Base-by-base conservation (phyloP, 2,113 vertebrate species). In the Cranoglanis bouderius region DNA sequence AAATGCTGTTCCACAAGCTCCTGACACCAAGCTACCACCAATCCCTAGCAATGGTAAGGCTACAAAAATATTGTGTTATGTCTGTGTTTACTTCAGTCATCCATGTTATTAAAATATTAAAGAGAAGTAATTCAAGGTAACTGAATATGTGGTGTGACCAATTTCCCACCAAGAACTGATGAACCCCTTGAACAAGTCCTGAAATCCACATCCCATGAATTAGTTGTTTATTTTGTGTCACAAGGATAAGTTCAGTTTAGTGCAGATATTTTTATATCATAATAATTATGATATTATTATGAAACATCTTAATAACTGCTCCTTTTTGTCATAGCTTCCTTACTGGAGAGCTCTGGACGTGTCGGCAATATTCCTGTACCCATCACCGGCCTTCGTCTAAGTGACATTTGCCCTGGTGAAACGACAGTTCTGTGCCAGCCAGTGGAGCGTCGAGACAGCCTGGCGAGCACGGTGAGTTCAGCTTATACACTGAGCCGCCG, bases 401-500 rank as follows among this genome's bases (percentile, higher is more conserved):
- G 95, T 3, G 96, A 97, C 88, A 94, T 97, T 87, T 95, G 95
- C 3, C 96, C 95, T 8, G 93, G 94, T 0, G 95, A 98, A 85
- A 94, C 95, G 78, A 97, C 96, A 63, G 90, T 97, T 92, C 87
- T 97, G 89, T 97, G 95, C 92, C 93, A 95, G 91, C 94, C 96
- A 85, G 92, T 91, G 0, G 95, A 95, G 91, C 95, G 97, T 63
- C 95, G 97, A 10, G 97, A 98, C 94, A 98, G 98, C 95, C 96
- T 93, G 84, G 93, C 96, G 57, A 99, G 98, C 93, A 97, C 96
- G 63, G 93, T 96, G 89, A 98, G 97, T 94, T 99, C 97, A 0
- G 96, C 96, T 67, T 97, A 97, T 95, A 97, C 96, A 38, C 87
- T 95, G 92, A 98, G 98, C 93, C 97, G 97, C 65, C 96, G 97